Percentiles rank a stretch among this genome's conserved stretches.
These are phyloP conservation scores for Sciurus niger DNA, from an alignment of 2,113 vertebrate species.

Conservation along the genomic window DNA sequence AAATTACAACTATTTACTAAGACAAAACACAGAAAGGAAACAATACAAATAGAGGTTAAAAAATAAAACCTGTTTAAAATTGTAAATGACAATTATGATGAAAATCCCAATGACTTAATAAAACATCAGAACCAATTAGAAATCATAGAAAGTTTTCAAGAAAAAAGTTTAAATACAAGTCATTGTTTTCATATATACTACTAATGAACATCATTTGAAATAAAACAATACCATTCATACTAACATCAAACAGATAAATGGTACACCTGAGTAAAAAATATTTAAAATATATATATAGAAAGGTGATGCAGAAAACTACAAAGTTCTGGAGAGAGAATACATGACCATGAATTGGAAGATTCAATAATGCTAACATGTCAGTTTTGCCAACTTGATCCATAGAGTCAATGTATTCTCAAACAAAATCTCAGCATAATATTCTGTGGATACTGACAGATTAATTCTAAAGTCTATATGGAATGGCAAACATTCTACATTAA, in stretches of 20 bases:
- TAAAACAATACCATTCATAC: neutral
- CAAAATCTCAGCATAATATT: too few species aligned
- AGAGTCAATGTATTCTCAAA: too few species aligned
- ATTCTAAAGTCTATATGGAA: too few species aligned
- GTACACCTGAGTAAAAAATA: too few species aligned
- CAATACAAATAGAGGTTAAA: too few species aligned
- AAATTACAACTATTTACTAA: too few species aligned
- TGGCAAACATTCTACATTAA: neutral
- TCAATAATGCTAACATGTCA: neutral
- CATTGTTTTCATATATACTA: neutral
- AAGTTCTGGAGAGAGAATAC: neutral
- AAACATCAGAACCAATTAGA: neutral
- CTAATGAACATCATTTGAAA: neutral
- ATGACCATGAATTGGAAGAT: neutral
- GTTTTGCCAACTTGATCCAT: too few species aligned
- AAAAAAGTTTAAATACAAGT: too few species aligned
- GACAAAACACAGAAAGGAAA: too few species aligned
- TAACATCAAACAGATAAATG: neutral
- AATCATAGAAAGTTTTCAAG: neutral
- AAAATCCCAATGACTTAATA: neutral
- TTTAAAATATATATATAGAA: neutral
- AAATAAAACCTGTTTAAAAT: too few species aligned
- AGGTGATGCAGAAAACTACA: neutral
- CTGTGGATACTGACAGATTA: too few species aligned
- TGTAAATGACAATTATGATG: neutral